A percentile compares a stretch with the other conserved stretches of the same genome.
phyloP scores from a whole-genome alignment of 2,888 invertebrate species.

The Galerucella calmariensis region DNA sequence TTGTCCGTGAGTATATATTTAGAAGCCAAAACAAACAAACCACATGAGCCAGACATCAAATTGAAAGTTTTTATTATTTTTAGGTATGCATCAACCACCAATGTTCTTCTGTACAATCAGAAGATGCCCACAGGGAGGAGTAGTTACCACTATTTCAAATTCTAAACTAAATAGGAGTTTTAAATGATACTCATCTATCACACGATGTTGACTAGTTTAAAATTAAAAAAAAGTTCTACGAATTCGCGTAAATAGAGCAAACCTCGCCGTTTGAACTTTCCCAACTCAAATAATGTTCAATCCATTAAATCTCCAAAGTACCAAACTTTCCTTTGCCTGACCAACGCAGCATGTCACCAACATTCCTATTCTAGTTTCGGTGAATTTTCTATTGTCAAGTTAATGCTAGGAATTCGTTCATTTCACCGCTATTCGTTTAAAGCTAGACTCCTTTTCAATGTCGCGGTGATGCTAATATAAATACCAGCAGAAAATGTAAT shows the following conservation, averaged over 20 bases:
- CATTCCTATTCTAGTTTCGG: constrained; percentile 5
- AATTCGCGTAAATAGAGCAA: not conserved
- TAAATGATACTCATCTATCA: no score
- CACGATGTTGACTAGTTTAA: not conserved
- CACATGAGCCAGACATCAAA: no score
- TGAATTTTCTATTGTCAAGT: constrained; percentile 20
- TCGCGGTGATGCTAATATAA: not conserved
- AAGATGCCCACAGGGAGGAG: no score
- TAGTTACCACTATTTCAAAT: no score
- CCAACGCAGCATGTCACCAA: constrained; percentile 9
- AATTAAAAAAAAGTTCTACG: not conserved
- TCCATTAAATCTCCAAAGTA: constrained; percentile 14
- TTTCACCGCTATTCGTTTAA: not conserved
- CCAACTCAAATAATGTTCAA: constrained; percentile 15
- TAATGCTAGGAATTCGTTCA: constrained; percentile 15
- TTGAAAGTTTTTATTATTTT: no score
- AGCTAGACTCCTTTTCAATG: not conserved
- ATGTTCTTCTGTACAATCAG: no score
- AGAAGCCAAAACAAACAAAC: no score
- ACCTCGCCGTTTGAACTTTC: not conserved
- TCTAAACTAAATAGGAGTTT: no score
- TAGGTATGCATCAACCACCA: no score
- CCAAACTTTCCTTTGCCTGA: constrained; percentile 11
- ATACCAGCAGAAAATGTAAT: no score
- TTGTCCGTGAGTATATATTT: no score